A percentile compares a stretch with the other conserved stretches of the same genome.
Evolutionary conservation across 1,140 invertebrate genomes (phyloP).

Genomic region (Samia ricini): DNA sequence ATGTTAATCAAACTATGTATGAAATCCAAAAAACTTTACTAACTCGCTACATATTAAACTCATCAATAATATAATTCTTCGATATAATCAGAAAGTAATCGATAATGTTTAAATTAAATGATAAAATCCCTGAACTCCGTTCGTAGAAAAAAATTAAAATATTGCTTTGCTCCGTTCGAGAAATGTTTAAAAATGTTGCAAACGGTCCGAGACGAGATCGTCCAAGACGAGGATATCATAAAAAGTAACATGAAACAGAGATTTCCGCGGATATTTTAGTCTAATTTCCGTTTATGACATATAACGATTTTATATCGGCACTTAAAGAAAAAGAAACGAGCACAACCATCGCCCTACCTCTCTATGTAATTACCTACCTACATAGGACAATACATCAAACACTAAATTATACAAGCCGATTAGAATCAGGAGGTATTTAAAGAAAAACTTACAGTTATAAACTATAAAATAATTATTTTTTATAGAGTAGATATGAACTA

Average conservation of each 20-base stretch:
- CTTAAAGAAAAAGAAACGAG: constrained; percentile 45
- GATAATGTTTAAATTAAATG: too few relatives aligned
- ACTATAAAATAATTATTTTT: too few relatives aligned
- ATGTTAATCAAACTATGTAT: too few relatives aligned
- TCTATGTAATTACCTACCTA: neutral
- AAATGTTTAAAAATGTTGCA: neutral
- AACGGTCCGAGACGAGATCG: neutral
- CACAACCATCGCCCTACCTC: constrained; percentile 35
- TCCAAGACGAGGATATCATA: constrained; percentile 1
- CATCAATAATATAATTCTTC: too few relatives aligned
- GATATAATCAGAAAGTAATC: too few relatives aligned
- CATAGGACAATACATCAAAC: neutral
- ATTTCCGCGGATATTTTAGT: constrained; percentile 10
- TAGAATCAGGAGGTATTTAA: too few relatives aligned
- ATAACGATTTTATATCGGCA: constrained; percentile 40
- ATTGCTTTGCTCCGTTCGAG: neutral
- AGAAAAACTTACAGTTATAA: too few relatives aligned
- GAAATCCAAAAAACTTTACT: too few relatives aligned
- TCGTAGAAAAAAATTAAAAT: neutral
- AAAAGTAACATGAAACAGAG: constrained; percentile 9
- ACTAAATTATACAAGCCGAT: too few relatives aligned
- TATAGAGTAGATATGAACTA: too few relatives aligned
- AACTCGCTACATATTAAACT: too few relatives aligned
- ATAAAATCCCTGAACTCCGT: too few relatives aligned
- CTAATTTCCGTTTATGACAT: constrained; percentile 25